Base-by-base conservation (phyloP, 2,113 vertebrate species). In the Varanus salvator region DNA sequence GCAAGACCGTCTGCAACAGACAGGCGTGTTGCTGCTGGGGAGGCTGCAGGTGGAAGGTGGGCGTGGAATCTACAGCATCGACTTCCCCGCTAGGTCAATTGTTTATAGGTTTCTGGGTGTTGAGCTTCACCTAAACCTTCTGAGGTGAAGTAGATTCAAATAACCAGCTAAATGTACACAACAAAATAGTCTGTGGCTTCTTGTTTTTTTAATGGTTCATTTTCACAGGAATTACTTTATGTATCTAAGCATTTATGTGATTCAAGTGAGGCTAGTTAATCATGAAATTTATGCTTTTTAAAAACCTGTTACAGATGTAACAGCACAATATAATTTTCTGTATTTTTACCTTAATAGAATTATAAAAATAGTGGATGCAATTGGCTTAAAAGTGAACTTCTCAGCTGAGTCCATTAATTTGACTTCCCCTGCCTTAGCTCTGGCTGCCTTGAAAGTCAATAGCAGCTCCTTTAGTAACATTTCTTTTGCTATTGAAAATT, bases 301-400 rank as follows among this genome's bases (percentile, higher is more conserved):
- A 85, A 31, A 91, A 27, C 6, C 88, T 91, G 29, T 34, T 50
- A 87, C 9, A 93, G 48, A 85, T 85, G 86, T 66, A 57, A 66
- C 0, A 83, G 21, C 84, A n/a, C 2, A 90, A 90, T 76, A 1
- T 90, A 88, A 92, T 86, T 54, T 85, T 38, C 0, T 88, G 6
- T 84, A n/a, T 91, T 93, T 50, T 78, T 91, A 92, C 90, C 57
- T 92, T 94, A 80, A 92, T 94, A 99, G 99, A 95, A 94, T 99
- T 93, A 97, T 99, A 92, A 96, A 93, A 80, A 85, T 97, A 48
- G 98, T 99, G 85, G 98, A 99, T 92, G 91, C 87, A 31, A 95
- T 99, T 90, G 98, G 97, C 80, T 90, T 98, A 86, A 98, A 98
- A 93, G 74, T 99, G 94, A 96, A 95, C 15, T 96, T 99, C 72